A percentile compares a stretch with the other conserved stretches of the same genome.
Evolutionary conservation across 2,888 invertebrate species (phyloP).

Genomic region (Noctua comes): DNA sequence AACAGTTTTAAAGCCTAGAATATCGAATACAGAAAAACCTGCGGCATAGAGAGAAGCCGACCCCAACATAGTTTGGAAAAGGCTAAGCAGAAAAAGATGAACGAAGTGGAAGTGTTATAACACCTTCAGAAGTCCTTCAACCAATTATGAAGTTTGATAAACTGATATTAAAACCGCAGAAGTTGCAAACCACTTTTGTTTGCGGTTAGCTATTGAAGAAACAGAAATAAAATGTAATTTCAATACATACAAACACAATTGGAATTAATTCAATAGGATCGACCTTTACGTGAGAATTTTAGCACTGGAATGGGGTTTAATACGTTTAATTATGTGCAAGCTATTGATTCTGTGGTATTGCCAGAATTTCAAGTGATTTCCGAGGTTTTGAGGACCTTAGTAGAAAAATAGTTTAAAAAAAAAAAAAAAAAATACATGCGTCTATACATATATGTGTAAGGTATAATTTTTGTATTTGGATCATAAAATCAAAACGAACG

Average conservation of each 20-base stretch:
- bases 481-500: too few species aligned
- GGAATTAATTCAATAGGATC: conserved; percentile 46
- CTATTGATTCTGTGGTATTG: conserved; percentile 3
- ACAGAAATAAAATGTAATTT: conserved; percentile 16
- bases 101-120: background rate
- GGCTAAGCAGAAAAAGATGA: too few species aligned
- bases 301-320: conserved; percentile 39
- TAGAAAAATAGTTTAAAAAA: too few species aligned
- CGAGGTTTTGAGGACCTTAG: background rate
- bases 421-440: background rate
- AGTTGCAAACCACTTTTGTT: background rate
- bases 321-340: conserved; percentile 22
- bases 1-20: too few species aligned
- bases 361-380: conserved; percentile 19
- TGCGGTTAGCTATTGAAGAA: background rate
- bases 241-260: conserved; percentile 18
- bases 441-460: too few species aligned
- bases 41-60: too few species aligned
- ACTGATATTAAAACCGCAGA: background rate
- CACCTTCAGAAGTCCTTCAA: background rate
- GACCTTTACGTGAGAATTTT: conserved; percentile 46
- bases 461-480: too few species aligned
- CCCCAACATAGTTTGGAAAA: too few species aligned
- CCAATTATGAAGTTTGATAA: background rate
- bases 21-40: too few species aligned